A percentile compares a stretch with the other conserved stretches of the same genome.
These are phyloP conservation scores for Rhinogobius similis DNA, from an alignment of 2,113 vertebrate genomes.

Conservation along the genomic window DNA sequence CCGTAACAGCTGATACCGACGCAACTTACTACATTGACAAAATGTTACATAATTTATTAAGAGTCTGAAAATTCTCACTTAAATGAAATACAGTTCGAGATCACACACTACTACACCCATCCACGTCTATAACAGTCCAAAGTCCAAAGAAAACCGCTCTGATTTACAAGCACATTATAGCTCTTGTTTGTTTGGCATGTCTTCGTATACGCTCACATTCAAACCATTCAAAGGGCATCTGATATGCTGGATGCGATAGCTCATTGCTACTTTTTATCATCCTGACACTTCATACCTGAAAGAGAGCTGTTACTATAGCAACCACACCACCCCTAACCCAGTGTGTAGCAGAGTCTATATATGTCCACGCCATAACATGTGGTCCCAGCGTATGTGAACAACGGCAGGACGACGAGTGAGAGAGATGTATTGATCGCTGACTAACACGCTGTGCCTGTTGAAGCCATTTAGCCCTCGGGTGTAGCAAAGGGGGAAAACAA, in stretches of 20 bases:
- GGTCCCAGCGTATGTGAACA: slow-evolving; percentile 20
- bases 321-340: slow-evolving; percentile 43
- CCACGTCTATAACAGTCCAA: not conserved
- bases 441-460: slow-evolving; percentile 44
- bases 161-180: slow-evolving; percentile 18
- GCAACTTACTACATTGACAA: too few relatives aligned
- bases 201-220: slow-evolving; percentile 6
- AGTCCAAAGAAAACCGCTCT: slow-evolving; percentile 1
- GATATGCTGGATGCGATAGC: slow-evolving; percentile 50
- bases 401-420: slow-evolving; percentile 46
- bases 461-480: slow-evolving; percentile 55
- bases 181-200: slow-evolving; percentile 15
- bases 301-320: slow-evolving; percentile 78
- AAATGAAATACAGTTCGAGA: too few relatives aligned
- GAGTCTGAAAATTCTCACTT: too few relatives aligned
- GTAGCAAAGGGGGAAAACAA: slow-evolving; percentile 42
- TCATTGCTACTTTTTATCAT: slow-evolving; percentile 62
- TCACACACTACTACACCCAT: not conserved
- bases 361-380: slow-evolving; percentile 9
- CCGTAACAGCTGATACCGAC: too few relatives aligned
- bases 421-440: slow-evolving; percentile 53
- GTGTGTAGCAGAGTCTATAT: slow-evolving; percentile 7
- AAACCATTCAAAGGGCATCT: slow-evolving; percentile 44
- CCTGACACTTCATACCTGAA: slow-evolving; percentile 68
- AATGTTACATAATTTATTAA: not conserved